Percentiles rank a stretch among this genome's conserved stretches.
Conservation (phyloP, 2,888 invertebrate species). For the Augiades crinisus region DNA sequence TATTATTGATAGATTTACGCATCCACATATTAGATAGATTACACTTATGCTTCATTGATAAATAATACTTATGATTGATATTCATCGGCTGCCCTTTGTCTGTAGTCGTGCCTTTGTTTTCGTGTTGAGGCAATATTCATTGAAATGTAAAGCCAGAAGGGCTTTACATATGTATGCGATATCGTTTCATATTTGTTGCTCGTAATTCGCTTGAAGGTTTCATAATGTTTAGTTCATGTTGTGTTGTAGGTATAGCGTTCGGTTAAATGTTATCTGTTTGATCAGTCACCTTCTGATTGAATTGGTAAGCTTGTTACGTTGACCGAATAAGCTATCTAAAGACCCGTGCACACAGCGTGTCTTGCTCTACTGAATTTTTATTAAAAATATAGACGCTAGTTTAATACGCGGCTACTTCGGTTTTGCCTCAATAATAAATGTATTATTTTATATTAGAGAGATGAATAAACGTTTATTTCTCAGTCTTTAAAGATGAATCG, state of each 20-base stretch:
- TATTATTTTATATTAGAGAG: no score
- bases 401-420: no score
- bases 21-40: neutral
- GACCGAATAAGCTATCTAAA: conserved; percentile 2
- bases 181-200: conserved; percentile 7
- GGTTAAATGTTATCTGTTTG: conserved; percentile 7
- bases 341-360: neutral
- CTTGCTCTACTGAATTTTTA: neutral
- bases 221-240: conserved; percentile 12
- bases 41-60: neutral
- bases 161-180: conserved; percentile 9
- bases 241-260: neutral
- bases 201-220: conserved; percentile 17
- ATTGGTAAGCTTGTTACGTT: conserved; percentile 10
- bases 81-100: neutral
- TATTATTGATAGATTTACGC: no score
- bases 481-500: no score
- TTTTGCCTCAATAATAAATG: no score
- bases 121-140: neutral
- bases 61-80: neutral
- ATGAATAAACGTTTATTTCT: no score
- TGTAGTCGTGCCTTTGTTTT: neutral
- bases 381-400: neutral
- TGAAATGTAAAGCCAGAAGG: neutral
- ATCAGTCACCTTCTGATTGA: conserved; percentile 17